Evolutionary conservation across 1,140 invertebrate genomes (phyloP), one percentile per base, ranked within the genome.

Genomic region (Phymastichus coffea): DNA sequence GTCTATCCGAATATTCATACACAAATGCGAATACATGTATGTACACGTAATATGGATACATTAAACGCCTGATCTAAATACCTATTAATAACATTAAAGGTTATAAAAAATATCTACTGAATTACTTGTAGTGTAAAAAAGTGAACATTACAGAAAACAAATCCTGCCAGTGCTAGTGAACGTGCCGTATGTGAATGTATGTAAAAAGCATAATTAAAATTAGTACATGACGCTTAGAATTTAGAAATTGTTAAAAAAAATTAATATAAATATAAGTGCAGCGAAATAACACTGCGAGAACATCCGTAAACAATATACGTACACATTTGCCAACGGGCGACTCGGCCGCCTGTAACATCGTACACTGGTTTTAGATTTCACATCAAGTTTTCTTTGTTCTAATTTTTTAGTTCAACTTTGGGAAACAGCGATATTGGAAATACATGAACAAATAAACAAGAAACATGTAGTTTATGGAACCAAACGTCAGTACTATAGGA

Each of bases 321-420:
- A 82, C 81, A 83, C 76, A 80, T 78, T 78, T 81, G 78, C 81
- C 81, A 83, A 72, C 74, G 76, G 70, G 77, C 78, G 65, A 79
- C 76, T 73, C 76, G 70, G 76, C 77, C 74, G 77, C 76, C 78
- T 80, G 77, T 66, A 80, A 80, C 70, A 80, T 73, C 69, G 35
- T 44, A 57, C 15, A 43, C 17, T 44, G 10, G 37, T 51, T 61
- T 49, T 54, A 52, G 14, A 59, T 33, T 38, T 48, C 38, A 40
- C 46, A 33, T 47, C 22, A 46, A 28, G n/a, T 33, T 33, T 33
- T 33, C 28, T 33, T 33, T 33, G 12, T n/a, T n/a, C n/a, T 33
- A 33, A 33, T 33, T 33, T 33, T 33, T 33, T 33, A n/a, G n/a
- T n/a, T n/a, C n/a, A n/a, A n/a, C n/a, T n/a, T n/a, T n/a, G 35